A percentile compares a stretch with the other conserved stretches of the same genome.
These are phyloP conservation scores for Drosophila jambulina DNA, from an alignment of 1,140 invertebrate species.

Conservation along the genomic window DNA sequence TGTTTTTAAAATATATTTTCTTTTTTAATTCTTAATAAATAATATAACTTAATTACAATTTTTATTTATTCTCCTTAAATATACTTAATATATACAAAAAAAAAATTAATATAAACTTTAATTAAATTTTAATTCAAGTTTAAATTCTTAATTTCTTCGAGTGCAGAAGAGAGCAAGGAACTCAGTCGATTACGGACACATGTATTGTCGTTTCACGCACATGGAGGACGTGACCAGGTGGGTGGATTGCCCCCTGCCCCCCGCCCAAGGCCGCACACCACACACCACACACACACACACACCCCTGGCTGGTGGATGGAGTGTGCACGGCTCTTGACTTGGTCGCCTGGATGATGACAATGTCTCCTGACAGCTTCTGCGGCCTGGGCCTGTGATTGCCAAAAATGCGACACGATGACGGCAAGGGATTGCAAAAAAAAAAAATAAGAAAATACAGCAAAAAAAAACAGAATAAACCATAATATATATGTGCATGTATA, in stretches of 20 bases:
- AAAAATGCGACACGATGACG: conserved; percentile 81
- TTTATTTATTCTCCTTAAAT: no score
- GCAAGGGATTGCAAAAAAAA: conserved; percentile 70
- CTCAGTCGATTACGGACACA: conserved; percentile 72
- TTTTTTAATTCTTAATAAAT: no score
- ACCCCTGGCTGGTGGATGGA: not conserved
- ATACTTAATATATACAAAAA: no score
- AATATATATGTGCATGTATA: conserved; percentile 27
- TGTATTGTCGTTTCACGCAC: conserved; percentile 53
- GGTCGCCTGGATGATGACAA: conserved; percentile 75
- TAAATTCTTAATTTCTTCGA: not conserved
- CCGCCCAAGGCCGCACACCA: not conserved
- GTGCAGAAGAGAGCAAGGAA: conserved; percentile 15
- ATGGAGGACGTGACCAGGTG: conserved; percentile 66
- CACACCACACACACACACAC: not conserved
- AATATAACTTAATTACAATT: no score
- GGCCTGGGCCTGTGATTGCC: conserved; percentile 70
- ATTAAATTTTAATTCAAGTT: not conserved
- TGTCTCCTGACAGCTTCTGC: conserved; percentile 76
- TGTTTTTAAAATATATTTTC: no score
- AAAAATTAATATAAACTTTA: no score
- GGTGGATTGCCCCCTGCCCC: conserved; percentile 29
- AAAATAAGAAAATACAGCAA: conserved; percentile 21
- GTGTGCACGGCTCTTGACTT: conserved; percentile 30
- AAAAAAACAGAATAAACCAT: conserved; percentile 9